Evolutionary conservation across 2,888 invertebrate genomes (phyloP).

Genomic region (Diaperis boleti): DNA sequence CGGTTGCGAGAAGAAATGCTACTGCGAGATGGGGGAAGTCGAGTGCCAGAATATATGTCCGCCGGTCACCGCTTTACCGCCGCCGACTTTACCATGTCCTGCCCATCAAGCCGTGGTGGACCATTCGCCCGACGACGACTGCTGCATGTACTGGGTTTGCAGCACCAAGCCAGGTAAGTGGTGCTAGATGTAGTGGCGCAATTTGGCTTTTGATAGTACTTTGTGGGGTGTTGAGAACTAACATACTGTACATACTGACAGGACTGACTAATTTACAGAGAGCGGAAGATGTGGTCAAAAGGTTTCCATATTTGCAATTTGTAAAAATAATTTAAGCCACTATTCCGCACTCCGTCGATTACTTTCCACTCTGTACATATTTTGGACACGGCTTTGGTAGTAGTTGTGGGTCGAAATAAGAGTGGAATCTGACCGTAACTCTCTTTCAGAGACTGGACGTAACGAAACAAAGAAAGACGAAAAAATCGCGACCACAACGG

Average conservation of each 20-base stretch:
- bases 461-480: conserved; percentile 50
- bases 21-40: conserved; percentile 88
- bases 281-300: too few species aligned
- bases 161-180: conserved; percentile 44
- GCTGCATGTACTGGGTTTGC: conserved; percentile 86
- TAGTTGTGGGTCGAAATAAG: conserved; percentile 30
- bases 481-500: conserved; percentile 47
- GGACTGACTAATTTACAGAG: conserved; percentile 48
- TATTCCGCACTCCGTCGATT: too few species aligned
- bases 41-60: conserved; percentile 87
- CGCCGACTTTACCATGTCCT: conserved; percentile 79
- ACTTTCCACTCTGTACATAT: conserved; percentile 49
- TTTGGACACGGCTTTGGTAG: conserved; percentile 32
- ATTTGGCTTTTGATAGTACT: conserved; percentile 5
- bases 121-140: conserved; percentile 80
- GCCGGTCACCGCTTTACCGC: conserved; percentile 81
- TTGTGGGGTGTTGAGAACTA: conserved; percentile 37
- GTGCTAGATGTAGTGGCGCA: conserved; percentile 14
- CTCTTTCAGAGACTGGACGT: conserved; percentile 55
- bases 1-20: conserved; percentile 88
- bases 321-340: too few species aligned
- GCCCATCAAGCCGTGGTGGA: conserved; percentile 75
- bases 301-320: too few species aligned
- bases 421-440: conserved; percentile 47
- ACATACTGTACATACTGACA: conserved; percentile 41